A percentile compares a stretch with the other conserved stretches of the same genome.
phyloP scores from a whole-genome alignment of 2,113 vertebrate species.

The Dromaius novaehollandiae region DNA sequence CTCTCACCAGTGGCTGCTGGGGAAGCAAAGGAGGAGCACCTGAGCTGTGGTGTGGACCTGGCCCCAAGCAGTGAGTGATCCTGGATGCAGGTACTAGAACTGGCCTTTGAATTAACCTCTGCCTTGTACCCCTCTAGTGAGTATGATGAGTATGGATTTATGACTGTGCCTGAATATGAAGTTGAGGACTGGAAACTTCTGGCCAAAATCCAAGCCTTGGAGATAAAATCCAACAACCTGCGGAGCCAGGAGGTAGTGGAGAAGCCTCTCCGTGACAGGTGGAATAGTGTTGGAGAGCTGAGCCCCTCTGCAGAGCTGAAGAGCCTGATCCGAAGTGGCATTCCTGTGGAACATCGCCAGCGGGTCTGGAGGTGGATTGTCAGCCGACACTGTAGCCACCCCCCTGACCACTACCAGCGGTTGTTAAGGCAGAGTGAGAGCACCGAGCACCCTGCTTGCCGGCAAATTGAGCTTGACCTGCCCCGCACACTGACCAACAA shows the following conservation, averaged over 20 bases:
- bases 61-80: background rate
- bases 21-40: background rate
- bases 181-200: constrained; percentile 92
- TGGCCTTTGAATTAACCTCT: background rate
- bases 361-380: constrained; percentile 89
- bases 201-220: constrained; percentile 91
- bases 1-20: background rate
- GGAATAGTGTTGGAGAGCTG: constrained; percentile 83
- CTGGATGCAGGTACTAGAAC: background rate
- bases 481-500: constrained; percentile 93
- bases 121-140: constrained; percentile 73
- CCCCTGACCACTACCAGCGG: constrained; percentile 78
- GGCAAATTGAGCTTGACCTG: constrained; percentile 95
- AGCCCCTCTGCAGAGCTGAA: constrained; percentile 81
- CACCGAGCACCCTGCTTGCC: constrained; percentile 81
- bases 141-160: constrained; percentile 93
- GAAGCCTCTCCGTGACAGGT: constrained; percentile 80
- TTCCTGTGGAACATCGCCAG: constrained; percentile 84
- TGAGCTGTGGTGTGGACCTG: background rate
- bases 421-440: constrained; percentile 79
- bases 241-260: constrained; percentile 80
- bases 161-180: constrained; percentile 88
- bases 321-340: constrained; percentile 82
- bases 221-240: constrained; percentile 89
- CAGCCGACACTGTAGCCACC: constrained; percentile 50